phyloP scores from a whole-genome alignment of 2,113 vertebrate species.

The Nothoprocta perdicaria region DNA sequence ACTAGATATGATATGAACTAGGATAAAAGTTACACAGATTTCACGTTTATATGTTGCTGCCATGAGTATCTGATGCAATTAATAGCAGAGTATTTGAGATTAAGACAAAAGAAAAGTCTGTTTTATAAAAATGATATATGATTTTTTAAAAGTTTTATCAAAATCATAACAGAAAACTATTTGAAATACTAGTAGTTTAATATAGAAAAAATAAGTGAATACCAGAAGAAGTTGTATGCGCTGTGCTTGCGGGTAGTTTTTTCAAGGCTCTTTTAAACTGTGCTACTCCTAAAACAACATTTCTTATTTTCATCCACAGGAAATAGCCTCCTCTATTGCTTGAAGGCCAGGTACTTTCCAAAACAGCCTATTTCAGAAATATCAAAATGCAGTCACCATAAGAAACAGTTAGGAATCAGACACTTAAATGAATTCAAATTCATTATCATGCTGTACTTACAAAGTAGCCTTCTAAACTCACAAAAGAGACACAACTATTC shows the following conservation, averaged over 20 bases:
- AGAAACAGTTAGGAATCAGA: background rate
- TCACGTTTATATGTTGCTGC: background rate
- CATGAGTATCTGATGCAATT: background rate
- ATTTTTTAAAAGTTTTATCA: background rate
- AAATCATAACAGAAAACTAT: background rate
- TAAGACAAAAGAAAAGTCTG: background rate
- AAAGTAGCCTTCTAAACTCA: background rate
- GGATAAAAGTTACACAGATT: background rate
- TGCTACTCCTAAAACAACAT: slow-evolving; percentile 90
- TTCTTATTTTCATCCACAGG: slow-evolving; percentile 96
- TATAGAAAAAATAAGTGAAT: background rate
- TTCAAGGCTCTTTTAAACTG: slow-evolving; percentile 93
- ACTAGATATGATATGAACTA: background rate
- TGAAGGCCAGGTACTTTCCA: slow-evolving; percentile 98
- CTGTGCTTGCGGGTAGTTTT: slow-evolving; percentile 78
- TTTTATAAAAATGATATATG: background rate
- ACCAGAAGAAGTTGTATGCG: slow-evolving; percentile 86
- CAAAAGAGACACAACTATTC: background rate
- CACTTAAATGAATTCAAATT: background rate
- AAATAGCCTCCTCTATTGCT: slow-evolving; percentile 95
- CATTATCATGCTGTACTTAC: background rate
- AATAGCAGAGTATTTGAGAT: background rate
- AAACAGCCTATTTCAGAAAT: slow-evolving; percentile 85
- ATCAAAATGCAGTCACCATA: background rate
- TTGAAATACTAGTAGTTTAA: background rate